Conservation (phyloP, 2,113 vertebrate species). For the Semicossyphus pulcher region DNA sequence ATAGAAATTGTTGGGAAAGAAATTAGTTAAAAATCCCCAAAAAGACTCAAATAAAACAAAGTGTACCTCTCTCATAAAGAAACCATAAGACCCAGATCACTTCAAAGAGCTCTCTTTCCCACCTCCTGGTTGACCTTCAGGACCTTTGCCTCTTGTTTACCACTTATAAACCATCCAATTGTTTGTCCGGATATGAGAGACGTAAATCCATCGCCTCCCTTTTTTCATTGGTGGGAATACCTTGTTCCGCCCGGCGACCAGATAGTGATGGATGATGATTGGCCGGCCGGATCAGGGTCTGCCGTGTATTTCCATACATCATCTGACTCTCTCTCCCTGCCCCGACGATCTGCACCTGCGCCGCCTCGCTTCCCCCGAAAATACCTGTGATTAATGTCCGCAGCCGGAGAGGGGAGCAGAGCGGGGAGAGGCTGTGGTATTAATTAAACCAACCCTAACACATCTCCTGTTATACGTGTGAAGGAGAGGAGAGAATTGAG, state of each 20-base stretch:
- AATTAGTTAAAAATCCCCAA: no score
- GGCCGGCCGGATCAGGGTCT: constrained; percentile 77
- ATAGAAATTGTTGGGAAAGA: no score
- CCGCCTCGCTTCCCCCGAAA: constrained; percentile 72
- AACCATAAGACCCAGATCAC: no score
- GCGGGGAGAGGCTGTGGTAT: constrained; percentile 65
- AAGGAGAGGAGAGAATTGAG: not conserved
- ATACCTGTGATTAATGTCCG: constrained; percentile 80
- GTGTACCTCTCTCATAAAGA: no score
- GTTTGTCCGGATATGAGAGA: constrained; percentile 55
- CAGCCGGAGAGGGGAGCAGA: constrained; percentile 58
- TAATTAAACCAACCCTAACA: constrained; percentile 72
- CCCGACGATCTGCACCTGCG: constrained; percentile 77
- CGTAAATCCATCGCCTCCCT: constrained; percentile 46
- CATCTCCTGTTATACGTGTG: constrained; percentile 31
- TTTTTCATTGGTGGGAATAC: constrained; percentile 66
- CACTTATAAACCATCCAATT: constrained; percentile 52
- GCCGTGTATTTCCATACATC: constrained; percentile 81
- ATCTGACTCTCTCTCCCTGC: constrained; percentile 68
- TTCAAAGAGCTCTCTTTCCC: no score
- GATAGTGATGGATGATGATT: constrained; percentile 81
- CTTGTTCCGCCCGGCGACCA: constrained; percentile 63
- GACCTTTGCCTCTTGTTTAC: constrained; percentile 37
- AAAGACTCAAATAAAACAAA: no score
- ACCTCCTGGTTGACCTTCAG: constrained; percentile 28